Conservation (phyloP, 1,140 invertebrate species). For the Lamellibrachia luymesi region DNA sequence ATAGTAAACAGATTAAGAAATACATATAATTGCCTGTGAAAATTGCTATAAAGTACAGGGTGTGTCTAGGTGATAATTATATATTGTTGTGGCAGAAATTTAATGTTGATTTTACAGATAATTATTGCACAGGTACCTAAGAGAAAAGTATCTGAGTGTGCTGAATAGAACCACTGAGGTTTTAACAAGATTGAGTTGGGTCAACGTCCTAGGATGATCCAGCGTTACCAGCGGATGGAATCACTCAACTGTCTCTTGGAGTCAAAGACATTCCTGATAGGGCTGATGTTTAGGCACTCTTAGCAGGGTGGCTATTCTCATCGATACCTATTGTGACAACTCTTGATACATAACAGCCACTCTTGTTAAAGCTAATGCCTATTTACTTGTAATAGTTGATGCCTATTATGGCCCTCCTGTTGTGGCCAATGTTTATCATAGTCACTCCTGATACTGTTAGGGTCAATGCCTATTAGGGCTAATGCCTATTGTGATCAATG, state of each 20-base stretch:
- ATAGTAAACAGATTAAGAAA: background rate
- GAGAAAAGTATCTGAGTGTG: background rate
- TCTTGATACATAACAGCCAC: too few relatives aligned
- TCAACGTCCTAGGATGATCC: background rate
- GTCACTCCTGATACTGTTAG: background rate
- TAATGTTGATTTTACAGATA: background rate
- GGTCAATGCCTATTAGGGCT: background rate
- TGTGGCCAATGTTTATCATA: too few relatives aligned
- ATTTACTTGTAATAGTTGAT: background rate
- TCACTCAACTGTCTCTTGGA: background rate
- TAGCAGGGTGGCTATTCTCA: too few relatives aligned
- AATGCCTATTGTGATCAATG: background rate
- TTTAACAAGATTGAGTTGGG: background rate
- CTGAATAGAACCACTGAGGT: background rate
- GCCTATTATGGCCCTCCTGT: background rate
- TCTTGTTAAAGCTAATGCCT: too few relatives aligned
- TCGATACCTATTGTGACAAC: too few relatives aligned
- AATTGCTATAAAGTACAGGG: background rate
- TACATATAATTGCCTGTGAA: background rate
- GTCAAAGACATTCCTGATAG: background rate
- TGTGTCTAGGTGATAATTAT: background rate
- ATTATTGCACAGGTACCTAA: background rate
- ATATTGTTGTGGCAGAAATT: background rate
- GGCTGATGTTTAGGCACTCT: too few relatives aligned
- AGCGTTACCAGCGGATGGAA: background rate